Evolutionary conservation across 2,113 vertebrate species (phyloP).

Genomic region (Sceloporus undulatus): DNA sequence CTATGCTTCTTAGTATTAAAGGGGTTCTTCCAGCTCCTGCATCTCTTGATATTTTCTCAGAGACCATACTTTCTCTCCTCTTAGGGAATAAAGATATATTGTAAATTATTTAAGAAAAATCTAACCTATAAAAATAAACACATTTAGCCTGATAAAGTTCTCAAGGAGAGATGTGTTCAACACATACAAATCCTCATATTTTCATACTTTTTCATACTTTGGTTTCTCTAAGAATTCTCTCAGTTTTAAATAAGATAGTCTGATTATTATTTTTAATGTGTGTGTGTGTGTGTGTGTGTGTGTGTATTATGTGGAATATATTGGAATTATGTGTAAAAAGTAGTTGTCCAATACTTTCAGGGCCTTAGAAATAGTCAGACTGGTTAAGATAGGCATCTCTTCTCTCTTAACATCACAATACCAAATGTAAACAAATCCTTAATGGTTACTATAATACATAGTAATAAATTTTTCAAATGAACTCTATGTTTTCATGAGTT

Average conservation of each 20-base stretch:
- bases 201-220: too few relatives aligned
- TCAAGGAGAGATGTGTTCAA: too few relatives aligned
- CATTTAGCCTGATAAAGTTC: too few relatives aligned
- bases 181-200: too few relatives aligned
- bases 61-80: not conserved
- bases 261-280: too few relatives aligned
- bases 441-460: not conserved
- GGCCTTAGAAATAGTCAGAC: not conserved
- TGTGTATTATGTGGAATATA: not conserved
- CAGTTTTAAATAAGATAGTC: too few relatives aligned
- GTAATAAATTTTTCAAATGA: not conserved
- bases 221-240: too few relatives aligned
- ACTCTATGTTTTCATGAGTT: accelerated
- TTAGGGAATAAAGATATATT: not conserved
- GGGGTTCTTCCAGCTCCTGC: not conserved
- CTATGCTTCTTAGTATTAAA: not conserved
- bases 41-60: not conserved
- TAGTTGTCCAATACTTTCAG: not conserved
- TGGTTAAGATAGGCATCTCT: not conserved
- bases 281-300: too few relatives aligned
- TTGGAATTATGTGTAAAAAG: not conserved
- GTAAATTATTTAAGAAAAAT: not conserved
- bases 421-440: not conserved
- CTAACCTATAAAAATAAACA: not conserved
- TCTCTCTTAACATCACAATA: not conserved